A percentile compares a stretch with the other conserved stretches of the same genome.
These are phyloP conservation scores for Ecdyonurus torrentis DNA, from an alignment of 2,888 invertebrate genomes.

Conservation along the genomic window DNA sequence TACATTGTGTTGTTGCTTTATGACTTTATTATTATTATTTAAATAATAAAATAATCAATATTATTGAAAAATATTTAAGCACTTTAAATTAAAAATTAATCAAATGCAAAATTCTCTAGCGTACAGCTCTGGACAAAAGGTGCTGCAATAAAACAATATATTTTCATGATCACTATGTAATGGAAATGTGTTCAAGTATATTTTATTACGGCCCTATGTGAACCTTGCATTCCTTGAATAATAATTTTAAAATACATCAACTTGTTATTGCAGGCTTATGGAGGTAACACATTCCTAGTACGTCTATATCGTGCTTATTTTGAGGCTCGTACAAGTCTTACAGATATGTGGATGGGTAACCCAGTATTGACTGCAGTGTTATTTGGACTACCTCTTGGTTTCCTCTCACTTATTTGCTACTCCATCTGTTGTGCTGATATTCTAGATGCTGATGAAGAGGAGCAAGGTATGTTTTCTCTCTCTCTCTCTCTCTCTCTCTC, in stretches of 20 bases:
- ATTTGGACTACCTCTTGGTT: conserved; percentile 86
- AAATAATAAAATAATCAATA: too few relatives aligned
- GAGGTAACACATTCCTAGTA: conserved; percentile 65
- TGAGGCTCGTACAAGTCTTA: conserved; percentile 61
- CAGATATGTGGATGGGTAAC: conserved; percentile 82
- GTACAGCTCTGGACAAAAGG: too few relatives aligned
- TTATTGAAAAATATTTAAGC: too few relatives aligned
- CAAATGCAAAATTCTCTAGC: too few relatives aligned
- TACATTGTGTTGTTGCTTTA: too few relatives aligned
- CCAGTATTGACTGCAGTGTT: conserved; percentile 84
- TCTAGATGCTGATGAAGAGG: conserved; percentile 75
- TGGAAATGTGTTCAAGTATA: neutral
- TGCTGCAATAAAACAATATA: too few relatives aligned
- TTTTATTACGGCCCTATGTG: too few relatives aligned
- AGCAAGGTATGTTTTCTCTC: conserved; percentile 35
- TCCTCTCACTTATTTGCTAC: conserved; percentile 86
- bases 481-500: too few relatives aligned
- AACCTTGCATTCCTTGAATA: too few relatives aligned
- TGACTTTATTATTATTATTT: too few relatives aligned
- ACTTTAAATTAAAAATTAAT: too few relatives aligned
- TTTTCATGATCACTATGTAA: too few relatives aligned
- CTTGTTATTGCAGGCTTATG: conserved; percentile 45
- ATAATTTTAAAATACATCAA: neutral
- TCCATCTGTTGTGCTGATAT: conserved; percentile 94
- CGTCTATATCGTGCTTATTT: conserved; percentile 64